Evolutionary conservation across 2,888 invertebrate species (phyloP).

Genomic region (Calliopum simillimum): DNA sequence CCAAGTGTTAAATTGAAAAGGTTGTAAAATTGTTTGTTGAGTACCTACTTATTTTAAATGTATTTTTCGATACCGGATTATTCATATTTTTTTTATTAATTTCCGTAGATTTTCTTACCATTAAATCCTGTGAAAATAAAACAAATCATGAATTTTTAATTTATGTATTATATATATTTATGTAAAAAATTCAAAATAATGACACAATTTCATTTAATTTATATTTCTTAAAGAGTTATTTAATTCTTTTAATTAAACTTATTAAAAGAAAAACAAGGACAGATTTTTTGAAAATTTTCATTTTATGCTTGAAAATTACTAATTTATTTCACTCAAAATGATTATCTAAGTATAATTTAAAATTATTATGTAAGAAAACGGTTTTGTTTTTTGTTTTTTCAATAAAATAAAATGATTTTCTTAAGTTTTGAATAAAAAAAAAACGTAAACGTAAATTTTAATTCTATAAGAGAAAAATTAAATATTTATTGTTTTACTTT

Average conservation of each 20-base stretch:
- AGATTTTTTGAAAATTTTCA: conserved; percentile 26
- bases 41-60: too few relatives aligned
- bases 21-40: too few relatives aligned
- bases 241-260: conserved; percentile 23
- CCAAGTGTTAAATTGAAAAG: too few relatives aligned
- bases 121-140: too few relatives aligned
- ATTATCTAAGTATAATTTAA: background rate
- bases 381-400: too few relatives aligned
- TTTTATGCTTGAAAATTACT: conserved; percentile 12
- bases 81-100: too few relatives aligned
- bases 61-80: too few relatives aligned
- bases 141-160: background rate
- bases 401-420: too few relatives aligned
- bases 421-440: conserved; percentile 7
- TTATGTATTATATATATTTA: conserved; percentile 47
- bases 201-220: conserved; percentile 52
- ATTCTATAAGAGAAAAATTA: conserved; percentile 47
- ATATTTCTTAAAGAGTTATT: conserved; percentile 34
- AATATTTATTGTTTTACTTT: conserved; percentile 47
- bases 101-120: too few relatives aligned
- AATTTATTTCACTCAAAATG: conserved; percentile 20
- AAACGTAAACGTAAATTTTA: conserved; percentile 42
- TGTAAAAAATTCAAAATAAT: conserved; percentile 58
- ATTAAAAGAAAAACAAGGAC: conserved; percentile 28
- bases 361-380: background rate